Base-by-base conservation (phyloP, 2,113 vertebrate species). In the Lycaon pictus region DNA sequence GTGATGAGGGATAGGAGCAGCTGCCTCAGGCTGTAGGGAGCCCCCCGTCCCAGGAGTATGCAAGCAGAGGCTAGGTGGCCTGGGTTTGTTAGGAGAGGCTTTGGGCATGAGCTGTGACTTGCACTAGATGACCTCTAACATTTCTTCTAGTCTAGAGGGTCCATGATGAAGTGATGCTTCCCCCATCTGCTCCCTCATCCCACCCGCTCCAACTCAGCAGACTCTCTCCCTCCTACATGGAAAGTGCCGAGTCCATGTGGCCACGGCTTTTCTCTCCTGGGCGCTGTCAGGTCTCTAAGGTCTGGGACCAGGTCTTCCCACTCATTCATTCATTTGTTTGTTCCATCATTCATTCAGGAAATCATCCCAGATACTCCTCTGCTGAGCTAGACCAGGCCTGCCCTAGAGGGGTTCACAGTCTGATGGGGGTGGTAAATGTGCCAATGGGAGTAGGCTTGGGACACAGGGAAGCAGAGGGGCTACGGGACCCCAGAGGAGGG, bases 231-330 rank as follows among this genome's bases (percentile, higher is more conserved):
- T 72, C 12, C 29, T 43, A 1, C 56, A 29, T 11, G 55, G 7
- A 37, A 62, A 43, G 6, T 19, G 62, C 10, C n/a, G 7, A 1
- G 6, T 72, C n/a, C 22, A 19, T 0, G 1, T 5, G 27, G 51
- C 17, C 69, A 3, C 10, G 17, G 4, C 60, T 71, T 25, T 53
- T 77, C 16, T 88, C 60, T 55, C 56, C 90, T 43, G 55, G 81
- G 60, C 77, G 27, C 29, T 10, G 12, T 63, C 29, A 15, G 37
- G 17, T 72, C 51, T 71, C 35, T 56, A 25, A 56, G 48, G 25
- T 58, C 17, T 89, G 77, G 86, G 9, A 20, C 35, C 16, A 67
- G n/a, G 55, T 53, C 62, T 90, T 62, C 55, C 5, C 8, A 53
- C 37, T 23, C 94, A 92, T 43, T 82, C 62, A 69, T 10, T 71